Evolutionary conservation across 2,113 vertebrate genomes (phyloP).

Genomic region (Theristicus caerulescens): DNA sequence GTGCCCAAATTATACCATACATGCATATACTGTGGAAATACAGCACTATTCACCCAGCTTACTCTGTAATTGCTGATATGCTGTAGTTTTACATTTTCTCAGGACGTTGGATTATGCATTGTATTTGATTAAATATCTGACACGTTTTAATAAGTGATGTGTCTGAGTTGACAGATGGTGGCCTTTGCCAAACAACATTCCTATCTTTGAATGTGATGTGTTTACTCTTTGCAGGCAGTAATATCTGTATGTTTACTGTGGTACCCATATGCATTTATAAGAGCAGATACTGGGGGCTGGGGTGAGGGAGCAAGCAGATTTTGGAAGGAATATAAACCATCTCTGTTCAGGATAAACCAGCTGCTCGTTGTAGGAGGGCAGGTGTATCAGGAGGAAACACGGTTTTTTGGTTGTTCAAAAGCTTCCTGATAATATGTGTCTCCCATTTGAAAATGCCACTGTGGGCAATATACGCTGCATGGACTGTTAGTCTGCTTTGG

Average conservation of each 20-base stretch:
- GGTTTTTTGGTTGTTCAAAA: background rate
- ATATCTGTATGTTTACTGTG: background rate
- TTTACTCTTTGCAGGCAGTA: background rate
- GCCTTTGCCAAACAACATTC: background rate
- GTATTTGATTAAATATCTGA: background rate
- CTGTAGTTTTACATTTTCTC: background rate
- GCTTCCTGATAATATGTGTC: background rate
- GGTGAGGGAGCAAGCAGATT: background rate
- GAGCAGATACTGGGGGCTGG: background rate
- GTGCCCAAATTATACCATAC: background rate
- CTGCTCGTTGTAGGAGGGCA: background rate
- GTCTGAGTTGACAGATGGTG: conserved; percentile 7
- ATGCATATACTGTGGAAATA: background rate
- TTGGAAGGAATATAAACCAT: background rate
- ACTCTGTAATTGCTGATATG: background rate
- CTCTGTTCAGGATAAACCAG: background rate
- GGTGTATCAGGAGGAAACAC: background rate
- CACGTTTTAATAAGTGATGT: background rate
- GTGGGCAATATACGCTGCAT: background rate
- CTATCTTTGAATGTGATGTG: background rate
- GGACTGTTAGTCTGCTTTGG: background rate
- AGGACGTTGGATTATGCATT: background rate
- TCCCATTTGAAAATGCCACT: background rate
- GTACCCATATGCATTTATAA: background rate
- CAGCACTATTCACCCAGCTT: background rate